Conservation (phyloP, 2,113 vertebrate species). For the Heteronetta atricapilla region DNA sequence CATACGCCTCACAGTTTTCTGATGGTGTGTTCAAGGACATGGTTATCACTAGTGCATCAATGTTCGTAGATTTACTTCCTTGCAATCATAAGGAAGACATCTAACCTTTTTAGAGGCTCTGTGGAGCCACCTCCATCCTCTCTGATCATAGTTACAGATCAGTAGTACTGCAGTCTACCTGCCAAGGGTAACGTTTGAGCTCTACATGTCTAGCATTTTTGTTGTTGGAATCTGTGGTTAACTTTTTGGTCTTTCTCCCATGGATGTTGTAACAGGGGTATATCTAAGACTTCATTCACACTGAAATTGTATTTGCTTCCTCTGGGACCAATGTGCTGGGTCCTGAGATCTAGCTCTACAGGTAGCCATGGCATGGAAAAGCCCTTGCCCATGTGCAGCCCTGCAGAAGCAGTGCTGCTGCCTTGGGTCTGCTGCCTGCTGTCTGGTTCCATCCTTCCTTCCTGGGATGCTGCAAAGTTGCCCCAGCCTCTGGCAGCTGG, state of each 20-base stretch:
- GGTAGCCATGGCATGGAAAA: rapidly evolving
- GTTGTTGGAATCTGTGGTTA: rapidly evolving
- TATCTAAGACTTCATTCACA: neutral
- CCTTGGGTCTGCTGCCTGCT: rapidly evolving
- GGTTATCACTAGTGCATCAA: neutral
- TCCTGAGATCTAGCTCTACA: rapidly evolving
- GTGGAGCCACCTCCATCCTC: neutral
- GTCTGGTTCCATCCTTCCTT: neutral
- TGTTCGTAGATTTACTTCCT: neutral
- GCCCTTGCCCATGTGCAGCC: neutral
- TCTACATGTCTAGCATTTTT: neutral
- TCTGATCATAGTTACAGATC: neutral
- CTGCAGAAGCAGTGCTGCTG: neutral
- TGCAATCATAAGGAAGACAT: neutral
- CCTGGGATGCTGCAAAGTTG: neutral
- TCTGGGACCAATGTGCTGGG: rapidly evolving
- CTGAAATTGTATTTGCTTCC: rapidly evolving
- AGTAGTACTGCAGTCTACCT: neutral
- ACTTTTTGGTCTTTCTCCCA: neutral
- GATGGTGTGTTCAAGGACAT: neutral
- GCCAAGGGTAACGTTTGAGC: neutral
- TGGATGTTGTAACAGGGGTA: neutral
- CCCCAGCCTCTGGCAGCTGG: neutral
- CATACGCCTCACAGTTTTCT: neutral
- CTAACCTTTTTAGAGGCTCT: neutral